Evolutionary conservation across 2,888 invertebrate species (phyloP), one percentile per base, ranked within the genome.

Genomic region (Eupsilia transversa): DNA sequence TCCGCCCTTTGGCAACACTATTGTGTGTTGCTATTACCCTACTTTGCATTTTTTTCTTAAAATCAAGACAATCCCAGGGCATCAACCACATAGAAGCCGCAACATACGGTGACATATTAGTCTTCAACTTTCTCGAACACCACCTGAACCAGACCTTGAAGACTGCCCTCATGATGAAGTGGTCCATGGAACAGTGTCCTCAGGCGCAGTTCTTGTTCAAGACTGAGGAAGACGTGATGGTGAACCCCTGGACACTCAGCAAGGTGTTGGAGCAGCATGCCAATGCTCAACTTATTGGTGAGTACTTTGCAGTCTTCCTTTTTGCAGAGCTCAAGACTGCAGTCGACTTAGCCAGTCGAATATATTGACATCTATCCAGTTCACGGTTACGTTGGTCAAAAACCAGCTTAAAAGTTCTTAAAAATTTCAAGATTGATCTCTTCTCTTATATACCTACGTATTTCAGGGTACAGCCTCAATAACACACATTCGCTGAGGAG

Each of bases 131-230:
- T 87, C 72, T 93, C 14, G 98, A 98, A 87, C 95, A 97, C 41
- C 97, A 97, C 87, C 95, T 97, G 84, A 98, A 98, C 90, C 92
- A 97, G 82, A 97, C 97, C 0, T 94, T 97, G 85, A 98, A 98
- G 93, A 97, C 97, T 0, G 97, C 97, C 2, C 97, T 97, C 89
- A 97, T 97, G 87, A 91, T 97, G 87, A 96, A 97, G 86, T 97
- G 97, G 97, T 94, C 96, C 14, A 87, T 92, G 20, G 91, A 90
- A 60, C 93, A 96, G 56, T 97, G 97, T 87, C 93, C 96, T 0
- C 89, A 94, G 27, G 97, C 96, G 1, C 91, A 91, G 79, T 97
- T 95, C 87, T 74, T 97, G 69, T 91, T 97, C 54, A 97, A 97
- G 91, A 97, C 97, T 12, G 97, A 97, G 79, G 97, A 97, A 76